phyloP scores from a whole-genome alignment of 2,113 vertebrate species.

The Zosterops japonicus region DNA sequence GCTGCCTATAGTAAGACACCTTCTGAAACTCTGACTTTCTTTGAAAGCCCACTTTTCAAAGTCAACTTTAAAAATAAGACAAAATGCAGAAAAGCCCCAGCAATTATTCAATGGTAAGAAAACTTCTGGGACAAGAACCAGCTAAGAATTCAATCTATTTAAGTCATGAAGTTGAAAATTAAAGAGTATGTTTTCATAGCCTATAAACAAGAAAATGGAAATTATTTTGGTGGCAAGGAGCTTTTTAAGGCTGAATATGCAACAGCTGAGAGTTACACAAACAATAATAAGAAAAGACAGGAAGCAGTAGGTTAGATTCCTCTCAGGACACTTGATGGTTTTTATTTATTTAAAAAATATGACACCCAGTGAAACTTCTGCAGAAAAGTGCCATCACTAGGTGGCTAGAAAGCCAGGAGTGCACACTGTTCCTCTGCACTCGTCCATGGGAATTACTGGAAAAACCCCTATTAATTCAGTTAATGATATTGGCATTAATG shows the following conservation, averaged over 20 bases:
- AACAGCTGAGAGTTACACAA: not conserved
- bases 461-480: not conserved
- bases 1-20: not conserved
- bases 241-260: not conserved
- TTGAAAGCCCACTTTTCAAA: not conserved
- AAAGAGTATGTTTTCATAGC: not conserved
- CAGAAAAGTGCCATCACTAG: not conserved
- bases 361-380: not conserved
- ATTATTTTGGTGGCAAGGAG: not conserved
- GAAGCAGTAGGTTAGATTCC: not conserved
- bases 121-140: not conserved
- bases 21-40: not conserved
- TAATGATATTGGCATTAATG: not conserved
- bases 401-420: not conserved
- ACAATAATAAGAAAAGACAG: not conserved
- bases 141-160: not conserved
- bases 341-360: not conserved
- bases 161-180: not conserved
- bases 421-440: not conserved
- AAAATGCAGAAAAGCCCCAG: not conserved
- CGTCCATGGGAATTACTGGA: not conserved
- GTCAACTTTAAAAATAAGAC: not conserved
- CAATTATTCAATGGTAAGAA: not conserved
- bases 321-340: not conserved
- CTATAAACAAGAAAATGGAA: not conserved